Percentiles rank a stretch among this genome's conserved stretches.
phyloP scores from a whole-genome alignment of 2,113 vertebrate genomes.

The Promerops cafer region DNA sequence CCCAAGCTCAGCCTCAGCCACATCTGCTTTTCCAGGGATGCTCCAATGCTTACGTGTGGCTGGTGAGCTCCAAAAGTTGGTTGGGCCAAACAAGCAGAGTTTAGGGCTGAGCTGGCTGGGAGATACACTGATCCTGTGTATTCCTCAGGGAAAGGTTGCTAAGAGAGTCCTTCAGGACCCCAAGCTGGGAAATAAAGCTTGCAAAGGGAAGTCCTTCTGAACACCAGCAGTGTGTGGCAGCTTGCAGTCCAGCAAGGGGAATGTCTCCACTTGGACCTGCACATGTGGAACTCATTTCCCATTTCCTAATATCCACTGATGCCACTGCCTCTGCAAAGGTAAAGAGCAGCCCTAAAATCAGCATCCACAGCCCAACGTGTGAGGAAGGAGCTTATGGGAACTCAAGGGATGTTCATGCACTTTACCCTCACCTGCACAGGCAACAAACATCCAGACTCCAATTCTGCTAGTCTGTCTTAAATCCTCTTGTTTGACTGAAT shows the following conservation, averaged over 20 bases:
- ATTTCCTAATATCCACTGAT: background rate
- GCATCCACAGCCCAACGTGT: fast-evolving
- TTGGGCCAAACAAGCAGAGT: background rate
- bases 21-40: background rate
- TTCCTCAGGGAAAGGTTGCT: background rate
- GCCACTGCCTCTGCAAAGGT: background rate
- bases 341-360: background rate
- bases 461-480: background rate
- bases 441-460: background rate
- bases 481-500: background rate
- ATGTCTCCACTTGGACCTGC: background rate
- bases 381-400: background rate
- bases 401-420: fast-evolving
- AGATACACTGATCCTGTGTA: background rate
- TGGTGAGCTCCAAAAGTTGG: background rate
- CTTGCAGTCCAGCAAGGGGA: background rate
- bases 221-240: background rate
- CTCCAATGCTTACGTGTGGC: background rate
- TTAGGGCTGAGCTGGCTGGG: background rate
- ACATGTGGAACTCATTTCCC: background rate
- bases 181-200: background rate
- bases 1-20: background rate
- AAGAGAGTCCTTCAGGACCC: background rate
- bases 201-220: background rate
- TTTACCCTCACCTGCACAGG: background rate